Conservation (phyloP, 2,888 invertebrate species). For the Lepidocyrtoides sp. region DNA sequence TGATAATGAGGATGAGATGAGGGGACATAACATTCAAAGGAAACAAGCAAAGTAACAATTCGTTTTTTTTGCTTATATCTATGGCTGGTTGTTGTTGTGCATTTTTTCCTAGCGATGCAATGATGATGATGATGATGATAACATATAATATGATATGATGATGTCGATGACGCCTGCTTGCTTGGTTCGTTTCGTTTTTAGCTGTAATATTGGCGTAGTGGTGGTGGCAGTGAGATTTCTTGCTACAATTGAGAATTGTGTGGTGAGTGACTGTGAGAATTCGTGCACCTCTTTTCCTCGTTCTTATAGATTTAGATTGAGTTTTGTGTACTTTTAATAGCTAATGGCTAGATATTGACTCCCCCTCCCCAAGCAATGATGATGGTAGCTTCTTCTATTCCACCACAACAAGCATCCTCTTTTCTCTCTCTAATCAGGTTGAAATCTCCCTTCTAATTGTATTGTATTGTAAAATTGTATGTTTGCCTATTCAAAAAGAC, state of each 20-base stretch:
- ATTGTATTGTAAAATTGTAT: too few species aligned
- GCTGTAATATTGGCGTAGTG: constrained; percentile 26
- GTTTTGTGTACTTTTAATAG: constrained; percentile 79
- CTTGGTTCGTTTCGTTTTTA: constrained; percentile 56
- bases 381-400: constrained; percentile 54
- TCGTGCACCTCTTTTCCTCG: constrained; percentile 69
- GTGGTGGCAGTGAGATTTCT: constrained; percentile 27
- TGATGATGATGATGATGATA: not conserved
- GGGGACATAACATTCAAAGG: not conserved
- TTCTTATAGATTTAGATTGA: constrained; percentile 77
- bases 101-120: not conserved
- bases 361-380: constrained; percentile 63
- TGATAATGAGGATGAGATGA: not conserved
- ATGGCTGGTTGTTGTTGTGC: too few species aligned
- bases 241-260: constrained; percentile 75
- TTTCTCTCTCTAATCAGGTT: not conserved
- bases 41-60: constrained; percentile 28
- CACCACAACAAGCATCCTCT: not conserved
- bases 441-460: too few species aligned
- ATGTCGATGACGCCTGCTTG: constrained; percentile 77
- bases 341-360: constrained; percentile 78
- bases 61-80: too few species aligned
- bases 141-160: constrained; percentile 37
- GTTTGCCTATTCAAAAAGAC: too few species aligned
- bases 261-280: constrained; percentile 71